Evolutionary conservation across 2,797 vertebrate species (phyloP), one percentile per base, ranked within the genome.

Genomic region (Melopsittacus undulatus): DNA sequence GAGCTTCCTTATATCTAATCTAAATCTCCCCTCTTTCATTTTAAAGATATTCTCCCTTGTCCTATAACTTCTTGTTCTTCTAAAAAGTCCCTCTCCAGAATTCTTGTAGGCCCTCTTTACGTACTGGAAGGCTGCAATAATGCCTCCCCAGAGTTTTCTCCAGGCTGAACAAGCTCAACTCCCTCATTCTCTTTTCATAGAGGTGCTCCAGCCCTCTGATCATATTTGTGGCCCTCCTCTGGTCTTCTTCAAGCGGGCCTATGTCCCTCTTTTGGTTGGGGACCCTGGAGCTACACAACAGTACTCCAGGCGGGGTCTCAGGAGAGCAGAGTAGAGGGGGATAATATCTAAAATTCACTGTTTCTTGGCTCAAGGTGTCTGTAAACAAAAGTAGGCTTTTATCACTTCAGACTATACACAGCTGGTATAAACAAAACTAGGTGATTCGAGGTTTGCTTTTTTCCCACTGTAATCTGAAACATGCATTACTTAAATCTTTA

Each of bases 371-470:
- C n/a, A 16, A 49, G 7, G 5, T 62, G 3, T 4, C 18, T 48
- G 13, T 12, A 79, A 82, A 69, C 2, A 18, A 68, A 78, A 19
- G 24, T 13, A 34, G 4, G 2, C 3, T 72, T 70, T 23, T 5
- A 30, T 38, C 3, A 15, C 7, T 52, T 74, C 10, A 59, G 7
- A 2, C 11, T 20, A 6, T 19, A 3, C 4, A 38, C 8, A 38
- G 42, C 2, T 2, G 3, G 0, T 38, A 16, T 11, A 52, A 72
- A 42, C 1, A 29, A 67, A 69, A 38, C 7, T 1, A 4, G 2
- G 0, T 36, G 5, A 52, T 74, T 84, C 8, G 48, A 40, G 8
- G 66, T 81, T 54, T 70, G 15, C 1, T n/a, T 64, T 82, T 89
- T 52, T 38, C 34, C 32, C 27, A 21, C 23, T 57, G 21, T 27